Evolutionary conservation across 2,797 vertebrate species (phyloP).

Genomic region (Pseudochirops cupreus): DNA sequence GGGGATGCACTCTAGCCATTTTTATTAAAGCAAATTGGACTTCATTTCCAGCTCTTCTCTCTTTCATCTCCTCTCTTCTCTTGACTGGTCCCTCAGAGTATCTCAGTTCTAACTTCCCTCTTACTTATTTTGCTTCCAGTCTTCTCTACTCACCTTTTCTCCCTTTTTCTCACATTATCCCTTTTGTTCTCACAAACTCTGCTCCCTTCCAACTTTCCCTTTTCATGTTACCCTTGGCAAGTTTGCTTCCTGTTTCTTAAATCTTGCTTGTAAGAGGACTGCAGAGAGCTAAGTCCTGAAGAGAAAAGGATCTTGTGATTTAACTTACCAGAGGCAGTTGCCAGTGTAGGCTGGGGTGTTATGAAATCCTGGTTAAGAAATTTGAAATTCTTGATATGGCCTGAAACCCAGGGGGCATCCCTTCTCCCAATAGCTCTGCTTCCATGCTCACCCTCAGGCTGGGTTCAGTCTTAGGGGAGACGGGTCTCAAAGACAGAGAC

Average conservation of each 20-base stretch:
- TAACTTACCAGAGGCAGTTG: neutral
- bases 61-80: slow-evolving; percentile 24
- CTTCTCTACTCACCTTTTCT: slow-evolving; percentile 3
- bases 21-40: slow-evolving; percentile 19
- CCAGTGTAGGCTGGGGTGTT: neutral
- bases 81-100: neutral
- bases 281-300: neutral
- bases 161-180: neutral
- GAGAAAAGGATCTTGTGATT: neutral
- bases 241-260: slow-evolving; percentile 2
- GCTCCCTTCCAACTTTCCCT: neutral
- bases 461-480: neutral
- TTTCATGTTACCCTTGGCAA: neutral
- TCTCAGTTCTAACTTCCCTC: neutral
- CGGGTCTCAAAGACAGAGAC: neutral
- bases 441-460: neutral
- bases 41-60: slow-evolving; percentile 40
- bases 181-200: neutral
- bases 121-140: neutral
- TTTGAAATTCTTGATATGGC: neutral
- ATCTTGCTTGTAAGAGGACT: neutral
- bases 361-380: neutral
- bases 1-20: slow-evolving; percentile 40
- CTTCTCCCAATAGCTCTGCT: neutral
- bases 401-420: neutral